These are phyloP conservation scores for Amphimedon queenslandica DNA, from an alignment of 37 sponge, comb jelly and placozoan genomes.

Conservation along the genomic window DNA sequence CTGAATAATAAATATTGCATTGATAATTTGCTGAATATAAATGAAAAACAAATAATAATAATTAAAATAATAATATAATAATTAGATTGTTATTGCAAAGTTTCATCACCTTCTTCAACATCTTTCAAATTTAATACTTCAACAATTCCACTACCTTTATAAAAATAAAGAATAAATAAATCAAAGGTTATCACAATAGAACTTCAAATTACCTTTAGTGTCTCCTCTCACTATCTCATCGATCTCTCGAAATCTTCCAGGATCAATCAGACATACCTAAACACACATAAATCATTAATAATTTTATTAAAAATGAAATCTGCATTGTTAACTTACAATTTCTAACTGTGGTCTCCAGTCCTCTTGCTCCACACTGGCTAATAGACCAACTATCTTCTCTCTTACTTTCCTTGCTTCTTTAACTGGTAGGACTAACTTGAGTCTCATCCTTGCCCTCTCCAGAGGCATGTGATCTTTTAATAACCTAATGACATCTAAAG, in stretches of 20 bases:
- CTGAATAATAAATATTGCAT: too few species aligned
- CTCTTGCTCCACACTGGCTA: slow-evolving; percentile 70
- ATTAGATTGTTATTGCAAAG: slow-evolving; percentile 12
- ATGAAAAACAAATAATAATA: too few species aligned
- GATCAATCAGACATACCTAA: slow-evolving; percentile 86
- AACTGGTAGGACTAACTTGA: slow-evolving; percentile 61
- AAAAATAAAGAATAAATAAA: too few species aligned
- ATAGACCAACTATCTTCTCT: slow-evolving; percentile 59
- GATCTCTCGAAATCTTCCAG: slow-evolving; percentile 63
- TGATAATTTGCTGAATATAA: too few species aligned
- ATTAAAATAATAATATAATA: too few species aligned
- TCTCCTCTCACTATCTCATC: slow-evolving; percentile 77
- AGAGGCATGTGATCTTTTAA: slow-evolving; percentile 81
- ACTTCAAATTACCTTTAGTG: too few species aligned
- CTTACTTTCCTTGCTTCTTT: slow-evolving; percentile 73
- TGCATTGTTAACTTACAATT: slow-evolving; percentile 45
- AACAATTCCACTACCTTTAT: slow-evolving; percentile 66
- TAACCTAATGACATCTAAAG: slow-evolving; percentile 85
- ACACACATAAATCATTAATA: slow-evolving; percentile 13
- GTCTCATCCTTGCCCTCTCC: slow-evolving; percentile 87
- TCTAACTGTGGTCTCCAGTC: slow-evolving; percentile 72
- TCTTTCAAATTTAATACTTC: slow-evolving; percentile 89
- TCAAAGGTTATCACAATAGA: too few species aligned
- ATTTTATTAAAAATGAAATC: not conserved
- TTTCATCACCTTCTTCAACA: slow-evolving; percentile 88